Base-by-base conservation (phyloP, 2,888 invertebrate species). In the Trissonchulus sp. region DNA sequence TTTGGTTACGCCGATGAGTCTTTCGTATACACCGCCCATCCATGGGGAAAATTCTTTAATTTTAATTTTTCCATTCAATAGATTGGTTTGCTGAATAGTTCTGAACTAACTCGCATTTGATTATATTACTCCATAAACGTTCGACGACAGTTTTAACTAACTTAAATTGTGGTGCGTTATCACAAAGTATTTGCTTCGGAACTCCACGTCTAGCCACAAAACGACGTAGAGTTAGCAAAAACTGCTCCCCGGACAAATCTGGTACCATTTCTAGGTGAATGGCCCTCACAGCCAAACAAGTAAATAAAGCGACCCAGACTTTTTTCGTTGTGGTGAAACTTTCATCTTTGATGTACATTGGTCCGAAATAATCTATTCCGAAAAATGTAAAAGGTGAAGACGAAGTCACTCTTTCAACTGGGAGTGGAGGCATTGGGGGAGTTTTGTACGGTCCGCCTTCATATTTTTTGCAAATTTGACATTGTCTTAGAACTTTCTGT, bases 151-250 rank as follows among this genome's bases (percentile, higher is more conserved):
- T 85, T 1, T 79, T 77, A 0, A 82, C 78, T 0, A 85, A 82
- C 0, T 81, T 78, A 77, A 87, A 86, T 77, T 85, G 85, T 0
- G 82, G 82, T 0, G 84, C 84, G 75, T 86, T 86, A 74, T 87
- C 86, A 34, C 80, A 81, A 72, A 81, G 84, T 0, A 85, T 80
- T 1, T 80, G 78, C 15, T 68, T 77, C 0, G 83, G 83, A 34
- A 81, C 75, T 2, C 85, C 83, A 34, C 83, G 76, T 63, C 83
- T 74, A 0, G 81, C 79, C n/a, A 84, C 78, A 34, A 85, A 85
- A 65, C 84, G 75, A 48, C 82, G 73, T 8, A 85, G 75, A 3
- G 80, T 79, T 62, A 78, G 77, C 8, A 85, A 33, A 76, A 85
- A 85, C 28, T 78, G 76, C 2, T 78, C 75, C 0, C 84, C 81